These are phyloP conservation scores for Synergus laeviventris DNA, from an alignment of 2,888 invertebrate genomes.

Conservation along the genomic window DNA sequence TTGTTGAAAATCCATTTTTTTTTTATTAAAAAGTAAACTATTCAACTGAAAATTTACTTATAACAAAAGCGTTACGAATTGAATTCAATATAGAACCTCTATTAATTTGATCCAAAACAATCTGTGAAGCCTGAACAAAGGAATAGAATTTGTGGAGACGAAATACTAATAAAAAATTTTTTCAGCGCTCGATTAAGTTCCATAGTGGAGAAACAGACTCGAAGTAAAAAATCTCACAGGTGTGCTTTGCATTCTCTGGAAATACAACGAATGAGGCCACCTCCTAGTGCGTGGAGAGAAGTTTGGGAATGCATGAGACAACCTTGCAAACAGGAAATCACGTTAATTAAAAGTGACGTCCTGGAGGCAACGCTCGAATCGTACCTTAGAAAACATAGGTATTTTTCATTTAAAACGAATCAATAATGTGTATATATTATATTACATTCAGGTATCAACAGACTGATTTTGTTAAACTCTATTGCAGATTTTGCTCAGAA, in stretches of 20 bases:
- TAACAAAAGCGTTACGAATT: no score
- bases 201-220: slow-evolving; percentile 87
- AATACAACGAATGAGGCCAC: slow-evolving; percentile 86
- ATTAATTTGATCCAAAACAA: no score
- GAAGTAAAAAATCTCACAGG: slow-evolving; percentile 92
- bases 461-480: no score
- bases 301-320: slow-evolving; percentile 91
- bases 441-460: no score
- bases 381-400: slow-evolving; percentile 93
- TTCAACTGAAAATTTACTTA: no score
- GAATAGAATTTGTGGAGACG: not conserved
- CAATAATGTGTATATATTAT: no score
- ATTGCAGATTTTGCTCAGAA: slow-evolving; percentile 88
- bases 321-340: slow-evolving; percentile 89
- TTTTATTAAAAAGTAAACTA: no score
- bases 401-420: not conserved
- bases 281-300: slow-evolving; percentile 86
- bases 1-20: no score
- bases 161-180: slow-evolving; percentile 25
- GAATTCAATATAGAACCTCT: no score
- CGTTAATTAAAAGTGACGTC: slow-evolving; percentile 90
- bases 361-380: slow-evolving; percentile 91
- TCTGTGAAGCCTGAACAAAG: no score
- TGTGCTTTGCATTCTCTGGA: slow-evolving; percentile 94
- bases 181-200: slow-evolving; percentile 85